Evolutionary conservation across 2,113 vertebrate species (phyloP), one percentile per base, ranked within the genome.

Genomic region (Clupea harengus): DNA sequence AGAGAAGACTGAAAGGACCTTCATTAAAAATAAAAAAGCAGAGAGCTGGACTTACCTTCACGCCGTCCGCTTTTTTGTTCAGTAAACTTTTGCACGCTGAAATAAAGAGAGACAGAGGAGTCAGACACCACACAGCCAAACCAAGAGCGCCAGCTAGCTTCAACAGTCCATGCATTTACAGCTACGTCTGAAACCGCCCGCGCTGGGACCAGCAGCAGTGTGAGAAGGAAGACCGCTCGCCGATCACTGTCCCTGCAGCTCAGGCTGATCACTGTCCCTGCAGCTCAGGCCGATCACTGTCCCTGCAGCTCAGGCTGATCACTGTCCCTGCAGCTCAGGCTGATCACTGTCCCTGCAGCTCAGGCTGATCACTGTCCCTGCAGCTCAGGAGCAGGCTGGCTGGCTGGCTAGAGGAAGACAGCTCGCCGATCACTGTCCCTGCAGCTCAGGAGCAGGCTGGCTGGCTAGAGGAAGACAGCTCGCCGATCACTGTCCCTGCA

Each of bases 31-130:
- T 2, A 17, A n/a, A 47, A 67, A 78, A 78, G 11, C 13, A 46
- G 82, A 17, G 50, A 7, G 47, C 20, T 54, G 25, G 44, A 64
- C 93, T 94, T 96, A 99, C 98, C 98, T 99, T 99, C 88, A 99
- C 98, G 8, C 98, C 98, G 20, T 99, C 98, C 2, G 98, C 96
- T 91, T 99, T 99, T 95, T 99, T 99, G 95, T 99, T 99, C 93
- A 99, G 91, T 90, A 99, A 95, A 90, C 97, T 98, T 96, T 99
- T 99, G 94, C 98, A 97, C 87, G 98, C 98, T 99, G 95, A 91
- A 96, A 95, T 92, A 95, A 89, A 88, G 11, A 88, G 3, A 78
- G 32, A 6, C 4, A 44, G 25, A 39, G 3, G 39, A 32, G 72
- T 78, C 39, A 13, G 17, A 78, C 13, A 32, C 28, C 72, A 78